Conservation (phyloP, 2,888 invertebrate species). For the Bembecia ichneumoniformis region DNA sequence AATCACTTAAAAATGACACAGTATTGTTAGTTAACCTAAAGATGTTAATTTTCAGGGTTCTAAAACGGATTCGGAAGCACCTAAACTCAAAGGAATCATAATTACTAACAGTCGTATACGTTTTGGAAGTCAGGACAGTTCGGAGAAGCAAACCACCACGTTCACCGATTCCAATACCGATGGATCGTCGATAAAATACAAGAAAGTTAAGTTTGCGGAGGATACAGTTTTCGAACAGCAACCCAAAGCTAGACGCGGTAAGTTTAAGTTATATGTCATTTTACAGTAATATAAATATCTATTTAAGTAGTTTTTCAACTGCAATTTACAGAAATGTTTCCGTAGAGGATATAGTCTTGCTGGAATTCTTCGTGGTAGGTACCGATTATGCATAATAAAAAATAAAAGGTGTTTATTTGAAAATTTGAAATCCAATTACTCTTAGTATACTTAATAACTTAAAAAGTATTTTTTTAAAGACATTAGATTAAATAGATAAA, state of each 20-base stretch:
- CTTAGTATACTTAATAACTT: no score
- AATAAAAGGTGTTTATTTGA: no score
- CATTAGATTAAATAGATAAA: no score
- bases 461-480: no score
- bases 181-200: conserved; percentile 33
- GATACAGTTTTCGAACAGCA: conserved; percentile 52
- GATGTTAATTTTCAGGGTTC: conserved; percentile 26
- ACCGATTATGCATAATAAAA: no score
- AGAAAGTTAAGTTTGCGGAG: conserved; percentile 57
- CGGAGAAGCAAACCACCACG: conserved; percentile 53
- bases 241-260: conserved; percentile 45
- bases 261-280: background rate
- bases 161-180: conserved; percentile 38
- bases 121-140: conserved; percentile 52
- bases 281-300: no score
- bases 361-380: background rate
- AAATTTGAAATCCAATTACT: no score
- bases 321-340: no score
- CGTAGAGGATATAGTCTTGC: conserved; percentile 1
- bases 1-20: no score
- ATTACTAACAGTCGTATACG: conserved; percentile 33
- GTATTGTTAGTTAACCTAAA: no score
- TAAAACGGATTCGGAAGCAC: conserved; percentile 35
- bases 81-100: conserved; percentile 58
- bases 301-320: no score